Evolutionary conservation across 2,888 invertebrate species (phyloP).

Genomic region (Aquatica leii): DNA sequence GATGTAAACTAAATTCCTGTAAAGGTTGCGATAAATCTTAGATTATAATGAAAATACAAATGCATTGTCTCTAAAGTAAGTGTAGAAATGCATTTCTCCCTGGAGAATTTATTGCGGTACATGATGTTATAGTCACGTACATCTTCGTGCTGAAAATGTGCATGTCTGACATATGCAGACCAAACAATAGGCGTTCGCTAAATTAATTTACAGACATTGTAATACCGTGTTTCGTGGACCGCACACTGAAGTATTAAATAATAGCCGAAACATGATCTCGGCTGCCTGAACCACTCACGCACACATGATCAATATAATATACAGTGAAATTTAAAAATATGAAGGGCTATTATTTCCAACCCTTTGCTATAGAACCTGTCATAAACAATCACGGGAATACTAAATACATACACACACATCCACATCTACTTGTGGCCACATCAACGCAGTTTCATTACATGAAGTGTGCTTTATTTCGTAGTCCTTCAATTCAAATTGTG

Average conservation of each 20-base stretch:
- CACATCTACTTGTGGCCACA: constrained; percentile 25
- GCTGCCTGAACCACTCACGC: constrained; percentile 36
- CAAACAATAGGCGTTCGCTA: constrained; percentile 38
- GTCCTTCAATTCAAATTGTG: constrained; percentile 16
- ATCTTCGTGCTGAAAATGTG: constrained; percentile 17
- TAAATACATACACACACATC: constrained; percentile 30
- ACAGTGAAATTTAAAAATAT: constrained; percentile 49
- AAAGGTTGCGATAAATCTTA: too few species aligned
- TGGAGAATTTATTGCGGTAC: not conserved
- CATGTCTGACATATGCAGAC: constrained; percentile 22
- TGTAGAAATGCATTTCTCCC: too few species aligned
- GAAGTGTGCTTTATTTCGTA: constrained; percentile 14
- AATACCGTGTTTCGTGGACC: constrained; percentile 35
- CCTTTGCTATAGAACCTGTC: constrained; percentile 47
- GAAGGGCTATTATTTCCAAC: constrained; percentile 48
- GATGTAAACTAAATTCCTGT: too few species aligned
- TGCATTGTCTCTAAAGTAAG: too few species aligned
- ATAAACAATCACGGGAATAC: constrained; percentile 48
- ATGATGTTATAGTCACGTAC: not conserved
- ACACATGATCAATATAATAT: constrained; percentile 43
- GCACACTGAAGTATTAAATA: constrained; percentile 37
- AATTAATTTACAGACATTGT: constrained; percentile 41
- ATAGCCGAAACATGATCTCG: constrained; percentile 43
- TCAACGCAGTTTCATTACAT: constrained; percentile 29
- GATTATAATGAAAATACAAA: too few species aligned